Percentiles rank a stretch among this genome's conserved stretches.
phyloP scores from a whole-genome alignment of 2,888 invertebrate genomes.

The Sphecodes monilicornis region DNA sequence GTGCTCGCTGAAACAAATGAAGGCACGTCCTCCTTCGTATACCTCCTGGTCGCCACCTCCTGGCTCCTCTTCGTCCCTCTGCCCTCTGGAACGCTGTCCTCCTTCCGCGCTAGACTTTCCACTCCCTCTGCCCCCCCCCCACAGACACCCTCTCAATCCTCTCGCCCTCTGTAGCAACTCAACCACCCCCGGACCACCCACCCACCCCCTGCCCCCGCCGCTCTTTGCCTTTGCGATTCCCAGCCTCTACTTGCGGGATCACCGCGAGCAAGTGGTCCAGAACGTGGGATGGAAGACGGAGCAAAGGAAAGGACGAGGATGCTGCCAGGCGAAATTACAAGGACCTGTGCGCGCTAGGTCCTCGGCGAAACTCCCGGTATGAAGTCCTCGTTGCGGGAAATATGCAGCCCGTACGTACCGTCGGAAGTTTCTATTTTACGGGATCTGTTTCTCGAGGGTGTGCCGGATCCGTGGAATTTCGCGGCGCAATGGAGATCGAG shows the following conservation, averaged over 20 bases:
- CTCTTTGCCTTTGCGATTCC: constrained; percentile 56
- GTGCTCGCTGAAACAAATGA: constrained; percentile 84
- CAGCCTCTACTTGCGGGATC: constrained; percentile 69
- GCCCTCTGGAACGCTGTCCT: constrained; percentile 7
- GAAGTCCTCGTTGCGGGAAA: constrained; percentile 61
- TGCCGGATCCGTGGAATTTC: constrained; percentile 52
- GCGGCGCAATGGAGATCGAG: constrained; percentile 34
- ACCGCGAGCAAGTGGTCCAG: constrained; percentile 71
- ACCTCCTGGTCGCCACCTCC: constrained; percentile 63
- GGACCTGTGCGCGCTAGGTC: constrained; percentile 46
- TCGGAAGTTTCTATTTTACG: constrained; percentile 59
- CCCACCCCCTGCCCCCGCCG: constrained; percentile 17
- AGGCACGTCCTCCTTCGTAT: constrained; percentile 80
- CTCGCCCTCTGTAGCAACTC: constrained; percentile 25
- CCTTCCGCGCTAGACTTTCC: constrained; percentile 38
- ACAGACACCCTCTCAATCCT: constrained; percentile 40
- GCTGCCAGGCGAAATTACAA: constrained; percentile 65
- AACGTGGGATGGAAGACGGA: constrained; percentile 46
- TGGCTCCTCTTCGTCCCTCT: constrained; percentile 60
- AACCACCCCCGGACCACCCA: not conserved
- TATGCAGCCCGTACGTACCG: constrained; percentile 51
- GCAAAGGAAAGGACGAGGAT: constrained; percentile 41
- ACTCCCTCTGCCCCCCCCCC: constrained; percentile 37
- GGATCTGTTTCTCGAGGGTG: constrained; percentile 56
- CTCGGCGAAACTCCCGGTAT: constrained; percentile 51